phyloP scores from a whole-genome alignment of 2,113 vertebrate genomes.

The Tragelaphus buxtoni region DNA sequence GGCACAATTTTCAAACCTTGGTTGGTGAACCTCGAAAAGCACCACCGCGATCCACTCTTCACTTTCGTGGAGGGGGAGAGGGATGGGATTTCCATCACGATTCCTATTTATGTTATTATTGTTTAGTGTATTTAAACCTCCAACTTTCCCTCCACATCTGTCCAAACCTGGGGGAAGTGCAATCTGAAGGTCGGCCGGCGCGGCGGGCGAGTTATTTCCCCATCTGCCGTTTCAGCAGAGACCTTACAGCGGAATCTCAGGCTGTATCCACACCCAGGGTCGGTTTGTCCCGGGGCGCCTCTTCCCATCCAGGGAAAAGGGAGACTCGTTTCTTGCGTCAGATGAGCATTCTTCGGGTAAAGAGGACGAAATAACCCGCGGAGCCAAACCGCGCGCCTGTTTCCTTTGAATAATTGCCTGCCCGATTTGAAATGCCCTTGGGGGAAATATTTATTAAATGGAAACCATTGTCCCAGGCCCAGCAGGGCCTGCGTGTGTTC shows the following conservation, averaged over 20 bases:
- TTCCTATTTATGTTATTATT: background rate
- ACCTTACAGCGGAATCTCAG: background rate
- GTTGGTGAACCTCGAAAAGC: background rate
- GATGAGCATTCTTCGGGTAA: slow-evolving; percentile 56
- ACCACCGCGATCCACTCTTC: background rate
- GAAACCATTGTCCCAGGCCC: slow-evolving; percentile 85
- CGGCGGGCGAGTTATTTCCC: background rate
- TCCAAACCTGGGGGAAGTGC: background rate
- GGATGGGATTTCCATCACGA: background rate
- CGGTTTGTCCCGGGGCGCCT: background rate
- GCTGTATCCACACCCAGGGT: background rate
- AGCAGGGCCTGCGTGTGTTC: slow-evolving; percentile 74
- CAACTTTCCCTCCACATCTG: background rate
- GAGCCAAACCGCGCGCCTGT: slow-evolving; percentile 73
- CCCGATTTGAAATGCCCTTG: slow-evolving; percentile 83
- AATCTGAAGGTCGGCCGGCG: background rate
- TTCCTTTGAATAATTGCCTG: slow-evolving; percentile 87
- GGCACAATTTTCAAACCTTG: background rate
- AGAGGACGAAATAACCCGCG: slow-evolving; percentile 75
- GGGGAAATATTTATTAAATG: slow-evolving; percentile 91
- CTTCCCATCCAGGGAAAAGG: background rate
- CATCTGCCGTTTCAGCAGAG: background rate
- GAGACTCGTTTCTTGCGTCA: slow-evolving; percentile 23
- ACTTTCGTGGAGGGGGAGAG: background rate
- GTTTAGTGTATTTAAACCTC: background rate